Evolutionary conservation across 2,888 invertebrate genomes (phyloP).

Genomic region (Herminia tarsipennalis): DNA sequence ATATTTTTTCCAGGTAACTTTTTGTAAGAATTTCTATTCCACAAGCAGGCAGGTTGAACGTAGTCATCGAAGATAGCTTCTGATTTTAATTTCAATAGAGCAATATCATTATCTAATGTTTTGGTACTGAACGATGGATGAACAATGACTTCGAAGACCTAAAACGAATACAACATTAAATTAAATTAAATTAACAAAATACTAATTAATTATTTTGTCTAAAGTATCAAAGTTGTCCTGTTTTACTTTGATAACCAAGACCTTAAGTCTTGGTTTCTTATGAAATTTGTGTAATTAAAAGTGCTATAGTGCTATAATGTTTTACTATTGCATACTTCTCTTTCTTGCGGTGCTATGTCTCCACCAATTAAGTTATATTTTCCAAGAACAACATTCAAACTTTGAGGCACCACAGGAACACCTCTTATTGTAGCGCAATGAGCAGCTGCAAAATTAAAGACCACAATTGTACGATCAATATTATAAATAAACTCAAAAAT

Average conservation of each 20-base stretch:
- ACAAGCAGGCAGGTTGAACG: slow-evolving; percentile 67
- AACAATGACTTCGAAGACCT: slow-evolving; percentile 57
- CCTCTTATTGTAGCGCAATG: slow-evolving; percentile 58
- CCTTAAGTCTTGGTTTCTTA: too few species aligned
- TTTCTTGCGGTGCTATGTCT: slow-evolving; percentile 57
- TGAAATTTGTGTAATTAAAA: too few species aligned
- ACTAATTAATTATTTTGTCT: too few species aligned
- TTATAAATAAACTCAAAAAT: too few species aligned
- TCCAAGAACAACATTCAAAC: slow-evolving; percentile 58
- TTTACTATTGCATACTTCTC: slow-evolving; percentile 51
- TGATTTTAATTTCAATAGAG: slow-evolving; percentile 57
- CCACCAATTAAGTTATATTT: slow-evolving; percentile 63
- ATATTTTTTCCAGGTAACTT: slow-evolving; percentile 43
- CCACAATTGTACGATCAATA: too few species aligned
- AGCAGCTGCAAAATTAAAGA: too few species aligned
- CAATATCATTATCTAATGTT: slow-evolving; percentile 58
- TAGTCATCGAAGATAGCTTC: slow-evolving; percentile 55
- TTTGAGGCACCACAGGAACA: slow-evolving; percentile 48
- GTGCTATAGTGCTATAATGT: too few species aligned
- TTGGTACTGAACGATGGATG: slow-evolving; percentile 45
- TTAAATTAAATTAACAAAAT: too few species aligned
- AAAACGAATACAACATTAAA: neutral
- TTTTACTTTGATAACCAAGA: too few species aligned
- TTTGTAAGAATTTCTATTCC: slow-evolving; percentile 49
- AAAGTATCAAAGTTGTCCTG: too few species aligned